These are phyloP conservation scores for Sphaeramia orbicularis DNA, from an alignment of 2,797 vertebrate species.

Conservation along the genomic window DNA sequence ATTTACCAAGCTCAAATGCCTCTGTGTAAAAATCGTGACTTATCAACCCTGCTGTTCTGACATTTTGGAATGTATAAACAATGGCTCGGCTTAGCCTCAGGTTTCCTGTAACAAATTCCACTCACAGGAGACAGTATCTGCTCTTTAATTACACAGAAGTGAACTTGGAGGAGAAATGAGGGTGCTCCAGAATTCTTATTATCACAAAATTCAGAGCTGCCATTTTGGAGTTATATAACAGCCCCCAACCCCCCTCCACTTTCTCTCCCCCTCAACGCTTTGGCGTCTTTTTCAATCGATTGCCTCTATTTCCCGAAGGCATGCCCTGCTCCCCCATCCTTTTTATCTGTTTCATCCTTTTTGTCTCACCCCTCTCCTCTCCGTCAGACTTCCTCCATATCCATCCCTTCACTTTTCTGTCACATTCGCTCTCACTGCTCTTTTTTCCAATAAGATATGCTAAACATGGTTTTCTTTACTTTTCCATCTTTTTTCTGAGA, in stretches of 20 bases:
- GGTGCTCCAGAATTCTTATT: constrained; percentile 51
- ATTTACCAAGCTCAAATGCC: constrained; percentile 11
- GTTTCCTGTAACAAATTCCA: constrained; percentile 17
- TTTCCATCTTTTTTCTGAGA: background rate
- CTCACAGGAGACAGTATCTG: constrained; percentile 35
- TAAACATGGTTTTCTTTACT: background rate
- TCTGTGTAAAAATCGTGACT: constrained; percentile 9
- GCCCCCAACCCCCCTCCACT: background rate
- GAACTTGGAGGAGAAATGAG: constrained; percentile 37
- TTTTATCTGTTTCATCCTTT: constrained; percentile 64
- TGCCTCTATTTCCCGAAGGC: constrained; percentile 63
- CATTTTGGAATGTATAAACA: constrained; percentile 43
- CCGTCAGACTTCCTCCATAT: constrained; percentile 5
- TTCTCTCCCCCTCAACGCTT: constrained; percentile 13
- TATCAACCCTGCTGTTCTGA: constrained; percentile 8
- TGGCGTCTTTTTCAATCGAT: constrained; percentile 65
- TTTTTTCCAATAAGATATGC: constrained; percentile 4
- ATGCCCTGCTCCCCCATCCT: constrained; percentile 32
- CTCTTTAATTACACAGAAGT: constrained; percentile 54
- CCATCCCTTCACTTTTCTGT: constrained; percentile 37
- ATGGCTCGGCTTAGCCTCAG: constrained; percentile 5
- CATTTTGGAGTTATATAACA: constrained; percentile 73
- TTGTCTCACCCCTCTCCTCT: constrained; percentile 32
- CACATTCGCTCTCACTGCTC: constrained; percentile 27
- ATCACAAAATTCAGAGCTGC: constrained; percentile 38